A percentile compares a stretch with the other conserved stretches of the same genome.
Conservation (phyloP, 2,797 vertebrate genomes). For the Ctenopoma multispine region DNA sequence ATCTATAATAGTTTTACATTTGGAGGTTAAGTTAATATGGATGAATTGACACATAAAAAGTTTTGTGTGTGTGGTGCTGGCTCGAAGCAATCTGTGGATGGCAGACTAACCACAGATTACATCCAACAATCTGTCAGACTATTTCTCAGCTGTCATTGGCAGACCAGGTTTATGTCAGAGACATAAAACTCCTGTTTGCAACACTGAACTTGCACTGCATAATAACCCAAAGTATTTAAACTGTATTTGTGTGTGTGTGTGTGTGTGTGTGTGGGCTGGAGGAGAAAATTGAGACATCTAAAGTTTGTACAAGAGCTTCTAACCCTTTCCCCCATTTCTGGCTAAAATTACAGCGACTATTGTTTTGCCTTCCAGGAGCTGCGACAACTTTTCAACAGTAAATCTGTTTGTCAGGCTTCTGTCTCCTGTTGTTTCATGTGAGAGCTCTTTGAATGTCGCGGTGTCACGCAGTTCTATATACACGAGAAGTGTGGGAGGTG, state of each 20-base stretch:
- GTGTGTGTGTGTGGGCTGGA: neutral
- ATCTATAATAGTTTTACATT: neutral
- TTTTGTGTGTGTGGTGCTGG: slow-evolving; percentile 19
- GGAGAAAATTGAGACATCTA: slow-evolving; percentile 7
- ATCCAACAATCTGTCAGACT: slow-evolving; percentile 19
- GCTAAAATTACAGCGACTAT: neutral
- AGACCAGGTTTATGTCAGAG: slow-evolving; percentile 2
- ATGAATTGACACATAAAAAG: no score
- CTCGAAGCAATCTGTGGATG: neutral
- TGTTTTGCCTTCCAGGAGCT: neutral
- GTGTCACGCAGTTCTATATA: neutral
- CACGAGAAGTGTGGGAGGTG: slow-evolving; percentile 8
- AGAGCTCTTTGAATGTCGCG: neutral
- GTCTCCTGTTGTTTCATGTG: neutral
- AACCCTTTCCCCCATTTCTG: slow-evolving; percentile 12
- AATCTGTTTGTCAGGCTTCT: neutral
- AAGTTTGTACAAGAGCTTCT: neutral
- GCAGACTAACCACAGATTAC: slow-evolving; percentile 4
- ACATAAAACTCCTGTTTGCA: slow-evolving; percentile 5
- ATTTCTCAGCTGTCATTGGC: slow-evolving; percentile 22
- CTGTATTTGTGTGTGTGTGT: neutral
- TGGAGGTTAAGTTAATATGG: neutral
- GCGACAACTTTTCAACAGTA: neutral
- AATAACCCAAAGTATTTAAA: neutral
- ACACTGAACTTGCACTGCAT: slow-evolving; percentile 7